Evolutionary conservation across 53 echinoderm and acorn worm species (phyloP), one percentile per base, ranked within the genome.

Genomic region (Echinarachnius parma): DNA sequence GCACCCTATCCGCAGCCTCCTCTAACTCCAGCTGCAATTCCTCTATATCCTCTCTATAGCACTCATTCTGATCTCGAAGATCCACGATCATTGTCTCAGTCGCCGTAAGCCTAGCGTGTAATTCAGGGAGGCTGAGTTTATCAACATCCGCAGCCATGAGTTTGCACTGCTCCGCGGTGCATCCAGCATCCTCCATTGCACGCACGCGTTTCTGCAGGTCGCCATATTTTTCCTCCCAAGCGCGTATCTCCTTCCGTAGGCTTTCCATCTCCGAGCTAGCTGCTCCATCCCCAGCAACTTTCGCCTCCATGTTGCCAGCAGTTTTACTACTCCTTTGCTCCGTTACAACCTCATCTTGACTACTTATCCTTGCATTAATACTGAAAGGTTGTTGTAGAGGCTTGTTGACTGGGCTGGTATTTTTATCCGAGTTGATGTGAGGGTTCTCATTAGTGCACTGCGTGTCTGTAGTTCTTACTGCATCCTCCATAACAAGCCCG

Each of bases 1-100:
- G 56, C 28, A 84, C 92, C 31, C 81, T 56, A 64, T 95, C 95
- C 27, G 81, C 66, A 3, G 89, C 87, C 59, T 95, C 95, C 49
- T 95, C 95, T 1, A 95, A 54, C 53, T 95, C 95, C 34, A 90
- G 48, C 46, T 90, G 70, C 61, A 86, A 46, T 9, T 89, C 87
- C 11, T 79, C 79, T 10, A 84, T 60, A 60, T 95, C 87, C 33
- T 83, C 80, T 24, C 62, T 76, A n/a, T 83, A 69, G 30, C 75
- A 76, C 24, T 82, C 86, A 25, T 83, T 92, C 71, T 92, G 83
- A 13, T 86, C 92, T 35, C 78, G 53, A 31, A 86, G 80, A 77
- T 92, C 92, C 59, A 68, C 74, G 22, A 85, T 80, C 49, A 77
- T 65, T 25, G 74, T 59, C 54, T 85, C 86, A 28, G 86, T 47